Conservation (phyloP, 2,888 invertebrate genomes). For the Drosophila vallismaia region DNA sequence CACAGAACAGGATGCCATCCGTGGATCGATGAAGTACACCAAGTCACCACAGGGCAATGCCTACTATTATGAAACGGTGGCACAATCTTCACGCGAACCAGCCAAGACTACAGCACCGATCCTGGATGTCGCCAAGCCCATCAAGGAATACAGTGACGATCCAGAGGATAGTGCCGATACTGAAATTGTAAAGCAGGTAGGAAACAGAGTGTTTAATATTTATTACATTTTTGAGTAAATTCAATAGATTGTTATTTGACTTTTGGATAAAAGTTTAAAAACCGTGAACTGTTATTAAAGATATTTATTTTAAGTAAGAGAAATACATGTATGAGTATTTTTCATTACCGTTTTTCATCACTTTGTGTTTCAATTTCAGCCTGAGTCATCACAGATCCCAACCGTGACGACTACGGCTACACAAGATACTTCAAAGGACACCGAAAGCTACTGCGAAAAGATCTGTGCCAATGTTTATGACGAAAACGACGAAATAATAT, state of each 20-base stretch:
- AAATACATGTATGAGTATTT: too few relatives aligned
- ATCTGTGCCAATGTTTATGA: conserved; percentile 82
- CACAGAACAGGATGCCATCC: conserved; percentile 82
- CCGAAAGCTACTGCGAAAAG: conserved; percentile 81
- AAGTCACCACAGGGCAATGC: conserved; percentile 70
- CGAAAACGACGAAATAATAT: conserved; percentile 82
- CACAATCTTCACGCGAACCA: conserved; percentile 42
- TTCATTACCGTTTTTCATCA: not conserved
- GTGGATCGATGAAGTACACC: conserved; percentile 74
- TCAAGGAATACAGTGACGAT: conserved; percentile 54
- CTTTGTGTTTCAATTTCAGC: not conserved
- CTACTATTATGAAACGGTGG: conserved; percentile 57
- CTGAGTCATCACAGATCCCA: conserved; percentile 32
- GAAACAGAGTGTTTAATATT: conserved; percentile 6
- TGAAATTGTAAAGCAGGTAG: conserved; percentile 70
- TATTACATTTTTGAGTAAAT: too few relatives aligned
- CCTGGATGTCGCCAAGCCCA: conserved; percentile 39
- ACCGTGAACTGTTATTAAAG: too few relatives aligned
- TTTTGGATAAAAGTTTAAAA: too few relatives aligned
- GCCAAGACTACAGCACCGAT: conserved; percentile 29
- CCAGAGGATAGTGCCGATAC: conserved; percentile 75
- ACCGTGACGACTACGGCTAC: conserved; percentile 22
- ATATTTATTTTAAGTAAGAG: too few relatives aligned
- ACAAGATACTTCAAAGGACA: conserved; percentile 66
- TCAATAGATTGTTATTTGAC: too few relatives aligned